These are phyloP conservation scores for Lordiphosa mommai DNA, from an alignment of 1,140 invertebrate genomes.

Conservation along the genomic window DNA sequence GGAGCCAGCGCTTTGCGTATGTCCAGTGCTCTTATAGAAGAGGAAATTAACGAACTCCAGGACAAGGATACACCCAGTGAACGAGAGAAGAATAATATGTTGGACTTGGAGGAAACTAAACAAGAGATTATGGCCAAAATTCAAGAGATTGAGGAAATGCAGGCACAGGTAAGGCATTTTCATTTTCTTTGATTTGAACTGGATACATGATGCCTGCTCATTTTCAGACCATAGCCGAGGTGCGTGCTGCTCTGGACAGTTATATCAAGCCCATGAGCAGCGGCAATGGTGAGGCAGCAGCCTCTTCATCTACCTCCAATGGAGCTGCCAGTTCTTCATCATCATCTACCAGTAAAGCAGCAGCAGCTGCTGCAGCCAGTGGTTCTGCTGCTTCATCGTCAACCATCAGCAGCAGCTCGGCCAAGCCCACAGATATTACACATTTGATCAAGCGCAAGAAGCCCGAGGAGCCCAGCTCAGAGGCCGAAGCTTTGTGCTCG, in stretches of 20 bases:
- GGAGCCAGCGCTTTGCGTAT: slow-evolving; percentile 61
- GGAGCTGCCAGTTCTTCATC: slow-evolving; percentile 43
- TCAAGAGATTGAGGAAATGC: slow-evolving; percentile 77
- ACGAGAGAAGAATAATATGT: slow-evolving; percentile 64
- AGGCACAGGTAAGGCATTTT: slow-evolving; percentile 49
- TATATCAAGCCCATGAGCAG: slow-evolving; percentile 69
- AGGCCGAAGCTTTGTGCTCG: slow-evolving; percentile 67
- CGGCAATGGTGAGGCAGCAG: slow-evolving; percentile 39
- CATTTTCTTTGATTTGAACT: not conserved
- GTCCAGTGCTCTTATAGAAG: slow-evolving; percentile 64
- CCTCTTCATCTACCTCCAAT: slow-evolving; percentile 46
- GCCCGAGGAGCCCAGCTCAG: slow-evolving; percentile 70
- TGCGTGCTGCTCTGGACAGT: slow-evolving; percentile 70
- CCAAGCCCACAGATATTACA: slow-evolving; percentile 76
- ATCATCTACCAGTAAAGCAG: slow-evolving; percentile 21
- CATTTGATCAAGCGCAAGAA: slow-evolving; percentile 79
- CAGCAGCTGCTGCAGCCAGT: slow-evolving; percentile 12
- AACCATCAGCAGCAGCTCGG: slow-evolving; percentile 62
- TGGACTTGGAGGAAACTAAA: slow-evolving; percentile 75
- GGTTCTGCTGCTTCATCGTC: slow-evolving; percentile 38
- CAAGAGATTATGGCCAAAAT: slow-evolving; percentile 78
- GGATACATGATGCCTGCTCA: not conserved
- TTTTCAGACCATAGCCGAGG: slow-evolving; percentile 67
- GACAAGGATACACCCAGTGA: slow-evolving; percentile 57
- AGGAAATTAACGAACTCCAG: slow-evolving; percentile 68